These are phyloP conservation scores for Actinemys pallida DNA, from an alignment of 2,113 vertebrate genomes.

Conservation along the genomic window DNA sequence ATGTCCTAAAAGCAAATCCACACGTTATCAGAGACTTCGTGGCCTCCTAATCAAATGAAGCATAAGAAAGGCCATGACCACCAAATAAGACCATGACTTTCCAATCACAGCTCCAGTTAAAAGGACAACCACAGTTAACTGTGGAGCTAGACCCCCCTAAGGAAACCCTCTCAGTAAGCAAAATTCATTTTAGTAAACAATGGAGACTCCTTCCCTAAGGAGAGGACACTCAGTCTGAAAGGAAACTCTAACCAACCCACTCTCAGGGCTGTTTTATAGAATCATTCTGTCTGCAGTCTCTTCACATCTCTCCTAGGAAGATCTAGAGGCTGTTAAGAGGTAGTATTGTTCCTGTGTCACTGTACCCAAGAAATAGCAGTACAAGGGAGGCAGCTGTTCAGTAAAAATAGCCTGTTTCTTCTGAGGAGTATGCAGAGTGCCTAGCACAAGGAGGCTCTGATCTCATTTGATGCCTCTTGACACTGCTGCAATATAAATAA, in stretches of 20 bases:
- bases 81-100: background rate
- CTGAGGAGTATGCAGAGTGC: background rate
- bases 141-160: no score
- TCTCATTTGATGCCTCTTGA: background rate
- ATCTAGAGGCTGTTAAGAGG: background rate
- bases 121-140: background rate
- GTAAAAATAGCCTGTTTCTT: background rate
- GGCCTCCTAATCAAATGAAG: accelerated
- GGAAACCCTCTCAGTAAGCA: background rate
- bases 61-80: background rate
- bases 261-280: background rate
- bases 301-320: background rate
- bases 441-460: background rate
- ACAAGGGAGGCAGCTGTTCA: background rate
- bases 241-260: background rate
- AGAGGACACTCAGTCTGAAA: background rate
- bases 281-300: background rate
- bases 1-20: background rate
- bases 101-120: background rate
- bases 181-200: background rate
- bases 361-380: background rate
- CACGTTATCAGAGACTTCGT: background rate
- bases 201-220: background rate
- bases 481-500: background rate
- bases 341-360: no score